Evolutionary conservation across 2,797 vertebrate species (phyloP), one percentile per base, ranked within the genome.

Genomic region (Halcyon chelicuti): DNA sequence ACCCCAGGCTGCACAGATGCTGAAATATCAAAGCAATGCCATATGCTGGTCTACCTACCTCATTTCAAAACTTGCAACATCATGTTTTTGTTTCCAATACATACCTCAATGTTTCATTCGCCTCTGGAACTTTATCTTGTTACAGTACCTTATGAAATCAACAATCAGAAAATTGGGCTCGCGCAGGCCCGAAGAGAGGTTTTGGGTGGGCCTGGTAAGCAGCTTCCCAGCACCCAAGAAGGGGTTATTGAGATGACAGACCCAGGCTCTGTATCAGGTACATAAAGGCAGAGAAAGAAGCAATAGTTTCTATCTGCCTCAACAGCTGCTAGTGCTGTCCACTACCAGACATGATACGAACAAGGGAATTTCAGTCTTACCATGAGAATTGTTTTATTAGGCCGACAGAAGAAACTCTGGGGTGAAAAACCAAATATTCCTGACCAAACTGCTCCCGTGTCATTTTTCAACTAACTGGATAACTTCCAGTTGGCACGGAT

Each of bases 341-440:
- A 6, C 35, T 78, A 71, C 39, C 26, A 62, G 82, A 37, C 42
- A 84, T 39, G n/a, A 75, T 17, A 90, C 0, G 1, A 33, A 54
- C 2, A 1, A 70, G 22, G 33, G 70, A 90, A 90, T 88, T 77
- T 94, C 42, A 75, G 35, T 81, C 70, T 86, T 78, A 85, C 33
- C 67, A 21, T 78, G 82, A 72, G 58, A 93, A 94, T 81, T 91
- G 88, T 68, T 92, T 96, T 90, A 88, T 88, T 93, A 93, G 91
- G 76, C 92, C 91, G 89, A 94, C 81, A 82, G 82, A 94, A 94
- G 83, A 79, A 90, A 93, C 63, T 73, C 63, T 66, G 58, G 73
- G 88, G 82, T 89, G 83, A 88, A 95, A 95, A 96, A 94, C 65
- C 86, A 94, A 92, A 92, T 85, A 93, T 71, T 96, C 49, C 55